Evolutionary conservation across 2,797 vertebrate genomes (phyloP).

Genomic region (Rhinella marina): DNA sequence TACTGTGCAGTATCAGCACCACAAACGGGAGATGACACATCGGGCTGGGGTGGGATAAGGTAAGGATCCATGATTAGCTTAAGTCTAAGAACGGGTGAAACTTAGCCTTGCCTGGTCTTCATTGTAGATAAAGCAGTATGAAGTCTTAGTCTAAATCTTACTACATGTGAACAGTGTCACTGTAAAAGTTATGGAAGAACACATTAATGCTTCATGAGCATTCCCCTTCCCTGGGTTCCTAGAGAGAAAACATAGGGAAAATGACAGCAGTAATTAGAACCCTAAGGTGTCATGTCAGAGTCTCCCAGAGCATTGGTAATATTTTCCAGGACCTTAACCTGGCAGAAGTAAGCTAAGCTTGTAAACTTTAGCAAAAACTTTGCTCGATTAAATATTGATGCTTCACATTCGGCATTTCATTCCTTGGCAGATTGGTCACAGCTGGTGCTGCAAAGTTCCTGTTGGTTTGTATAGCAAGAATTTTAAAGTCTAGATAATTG

Average conservation of each 20-base stretch:
- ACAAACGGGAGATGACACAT: too few relatives aligned
- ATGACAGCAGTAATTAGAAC: not conserved
- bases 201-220: not conserved
- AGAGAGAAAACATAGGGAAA: not conserved
- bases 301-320: not conserved
- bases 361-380: slow-evolving; percentile 39
- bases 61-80: too few relatives aligned
- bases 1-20: too few relatives aligned
- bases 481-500: slow-evolving; percentile 54
- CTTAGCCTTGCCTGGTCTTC: too few relatives aligned
- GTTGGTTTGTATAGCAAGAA: slow-evolving; percentile 48
- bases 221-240: not conserved
- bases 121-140: too few relatives aligned
- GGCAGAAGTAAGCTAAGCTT: not conserved
- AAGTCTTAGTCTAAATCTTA: too few relatives aligned
- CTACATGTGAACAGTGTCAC: too few relatives aligned
- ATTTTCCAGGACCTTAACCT: not conserved
- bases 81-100: too few relatives aligned
- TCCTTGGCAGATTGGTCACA: slow-evolving; percentile 52
- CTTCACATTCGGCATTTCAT: not conserved
- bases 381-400: slow-evolving; percentile 51
- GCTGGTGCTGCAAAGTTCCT: slow-evolving; percentile 39
- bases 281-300: not conserved
- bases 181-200: not conserved
- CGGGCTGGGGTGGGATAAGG: too few relatives aligned